phyloP scores from a whole-genome alignment of 2,113 vertebrate species.

The Vireo altiloquus region DNA sequence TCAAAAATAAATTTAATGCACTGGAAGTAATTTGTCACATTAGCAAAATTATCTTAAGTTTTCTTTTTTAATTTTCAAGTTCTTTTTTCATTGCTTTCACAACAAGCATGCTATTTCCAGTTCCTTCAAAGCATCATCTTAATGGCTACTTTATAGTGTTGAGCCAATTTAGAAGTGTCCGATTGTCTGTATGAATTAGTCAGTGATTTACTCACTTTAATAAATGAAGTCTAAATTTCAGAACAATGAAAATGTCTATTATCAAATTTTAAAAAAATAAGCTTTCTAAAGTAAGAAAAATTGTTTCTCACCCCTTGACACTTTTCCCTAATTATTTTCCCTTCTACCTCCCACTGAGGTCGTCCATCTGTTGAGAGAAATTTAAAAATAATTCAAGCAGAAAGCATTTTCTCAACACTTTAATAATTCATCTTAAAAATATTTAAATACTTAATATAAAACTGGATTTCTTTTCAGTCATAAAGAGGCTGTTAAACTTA shows the following conservation, averaged over 20 bases:
- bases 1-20: background rate
- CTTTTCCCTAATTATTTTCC: constrained; percentile 92
- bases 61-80: background rate
- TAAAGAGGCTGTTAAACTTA: background rate
- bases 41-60: background rate
- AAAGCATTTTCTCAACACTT: background rate
- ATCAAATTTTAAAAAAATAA: background rate
- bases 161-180: background rate
- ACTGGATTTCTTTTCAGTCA: background rate
- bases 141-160: background rate
- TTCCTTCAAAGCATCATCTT: background rate
- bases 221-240: background rate
- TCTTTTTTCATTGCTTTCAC: background rate
- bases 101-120: background rate
- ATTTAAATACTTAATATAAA: background rate
- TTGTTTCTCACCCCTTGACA: constrained; percentile 90
- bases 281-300: constrained; percentile 52
- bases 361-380: constrained; percentile 87
- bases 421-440: background rate
- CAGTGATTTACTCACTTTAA: background rate
- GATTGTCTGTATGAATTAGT: background rate
- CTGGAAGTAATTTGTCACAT: background rate
- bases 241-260: background rate
- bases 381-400: constrained; percentile 49
- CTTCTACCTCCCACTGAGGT: constrained; percentile 98